phyloP scores from a whole-genome alignment of 2,797 vertebrate species.

The Alosa sapidissima region DNA sequence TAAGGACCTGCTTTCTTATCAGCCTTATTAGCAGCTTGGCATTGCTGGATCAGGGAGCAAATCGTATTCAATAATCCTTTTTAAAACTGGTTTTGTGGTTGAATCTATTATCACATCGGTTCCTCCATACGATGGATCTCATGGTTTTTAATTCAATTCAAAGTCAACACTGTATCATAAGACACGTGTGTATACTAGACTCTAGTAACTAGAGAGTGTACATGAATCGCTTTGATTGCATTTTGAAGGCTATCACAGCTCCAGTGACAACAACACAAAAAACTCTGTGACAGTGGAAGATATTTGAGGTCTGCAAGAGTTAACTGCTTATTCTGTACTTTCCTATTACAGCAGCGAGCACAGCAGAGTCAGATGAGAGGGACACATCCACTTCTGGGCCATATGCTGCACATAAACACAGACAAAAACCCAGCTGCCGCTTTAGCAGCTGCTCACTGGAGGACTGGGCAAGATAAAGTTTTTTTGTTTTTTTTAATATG shows the following conservation, averaged over 20 bases:
- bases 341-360: background rate
- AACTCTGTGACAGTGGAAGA: background rate
- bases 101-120: background rate
- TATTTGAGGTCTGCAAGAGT: background rate
- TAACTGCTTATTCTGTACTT: background rate
- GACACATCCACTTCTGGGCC: constrained; percentile 50
- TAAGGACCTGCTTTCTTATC: background rate
- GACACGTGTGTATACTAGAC: background rate
- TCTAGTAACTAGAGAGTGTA: background rate
- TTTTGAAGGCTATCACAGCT: background rate
- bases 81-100: background rate
- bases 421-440: background rate
- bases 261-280: background rate
- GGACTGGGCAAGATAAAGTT: background rate
- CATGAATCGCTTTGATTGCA: background rate
- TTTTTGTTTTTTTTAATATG: background rate
- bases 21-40: background rate
- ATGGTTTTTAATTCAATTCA: background rate
- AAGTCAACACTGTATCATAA: background rate
- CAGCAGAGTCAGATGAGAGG: constrained; percentile 50
- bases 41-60: background rate
- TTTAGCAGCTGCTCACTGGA: background rate
- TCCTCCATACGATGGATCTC: background rate
- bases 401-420: constrained; percentile 51
- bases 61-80: background rate